phyloP scores from a whole-genome alignment of 2,797 vertebrate genomes.

The Dendrocincla fuliginosa region DNA sequence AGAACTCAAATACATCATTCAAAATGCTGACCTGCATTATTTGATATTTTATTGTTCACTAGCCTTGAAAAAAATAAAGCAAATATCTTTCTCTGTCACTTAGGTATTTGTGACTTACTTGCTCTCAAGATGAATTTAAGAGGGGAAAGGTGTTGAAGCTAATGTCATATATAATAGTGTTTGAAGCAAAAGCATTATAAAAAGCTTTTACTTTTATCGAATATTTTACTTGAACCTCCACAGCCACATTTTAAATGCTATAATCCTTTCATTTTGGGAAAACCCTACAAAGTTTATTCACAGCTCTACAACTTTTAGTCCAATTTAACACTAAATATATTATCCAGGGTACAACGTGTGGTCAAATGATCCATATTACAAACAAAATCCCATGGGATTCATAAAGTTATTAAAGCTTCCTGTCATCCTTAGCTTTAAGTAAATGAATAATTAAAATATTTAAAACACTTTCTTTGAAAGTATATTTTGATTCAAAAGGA shows the following conservation, averaged over 20 bases:
- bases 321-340: conserved; percentile 10
- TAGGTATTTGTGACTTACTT: conserved; percentile 15
- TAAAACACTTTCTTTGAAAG: conserved; percentile 34
- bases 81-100: conserved; percentile 30
- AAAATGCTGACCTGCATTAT: conserved; percentile 57
- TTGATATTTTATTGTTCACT: conserved; percentile 33
- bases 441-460: conserved; percentile 33
- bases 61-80: conserved; percentile 29
- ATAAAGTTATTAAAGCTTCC: conserved; percentile 38
- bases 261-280: conserved; percentile 7
- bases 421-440: conserved; percentile 21
- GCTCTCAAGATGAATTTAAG: neutral
- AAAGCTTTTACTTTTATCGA: neutral
- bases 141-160: neutral
- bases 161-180: neutral
- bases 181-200: conserved; percentile 8
- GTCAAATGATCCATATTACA: conserved; percentile 16
- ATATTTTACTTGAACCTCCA: neutral
- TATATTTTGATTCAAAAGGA: conserved; percentile 61
- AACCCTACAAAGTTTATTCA: conserved; percentile 27
- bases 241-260: neutral
- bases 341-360: conserved; percentile 23
- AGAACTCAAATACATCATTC: conserved; percentile 6
- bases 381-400: conserved; percentile 41
- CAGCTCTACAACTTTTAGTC: neutral